Evolutionary conservation across 2,797 vertebrate species (phyloP).

Genomic region (Otus scops): DNA sequence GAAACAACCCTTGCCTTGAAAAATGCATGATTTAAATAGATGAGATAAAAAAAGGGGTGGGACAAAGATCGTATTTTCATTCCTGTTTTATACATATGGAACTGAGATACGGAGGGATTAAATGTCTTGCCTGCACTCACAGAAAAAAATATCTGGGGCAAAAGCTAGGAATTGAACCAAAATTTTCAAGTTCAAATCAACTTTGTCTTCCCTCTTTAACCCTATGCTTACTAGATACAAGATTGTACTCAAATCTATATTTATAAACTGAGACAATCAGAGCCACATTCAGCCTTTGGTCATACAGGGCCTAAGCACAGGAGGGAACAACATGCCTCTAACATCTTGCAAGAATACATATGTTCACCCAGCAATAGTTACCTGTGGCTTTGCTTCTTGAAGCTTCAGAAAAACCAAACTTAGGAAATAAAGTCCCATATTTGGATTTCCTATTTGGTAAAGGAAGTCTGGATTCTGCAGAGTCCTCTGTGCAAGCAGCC

Average conservation of each 20-base stretch:
- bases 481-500: neutral
- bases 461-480: neutral
- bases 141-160: conserved; percentile 42
- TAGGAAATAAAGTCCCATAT: neutral
- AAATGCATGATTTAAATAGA: neutral
- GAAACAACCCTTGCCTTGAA: neutral
- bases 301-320: neutral
- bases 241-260: neutral
- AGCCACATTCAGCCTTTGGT: neutral
- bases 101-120: conserved; percentile 21
- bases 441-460: neutral
- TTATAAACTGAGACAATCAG: neutral
- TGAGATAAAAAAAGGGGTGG: neutral
- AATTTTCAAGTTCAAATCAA: neutral
- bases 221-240: neutral
- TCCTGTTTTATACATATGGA: conserved; percentile 33
- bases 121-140: conserved; percentile 33
- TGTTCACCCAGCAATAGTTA: neutral
- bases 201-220: neutral
- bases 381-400: neutral
- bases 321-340: neutral
- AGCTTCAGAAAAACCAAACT: neutral
- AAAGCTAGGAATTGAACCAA: conserved; percentile 12
- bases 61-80: neutral
- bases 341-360: neutral